Evolutionary conservation across 2,113 vertebrate genomes (phyloP).

Genomic region (Cichladusa arquata): DNA sequence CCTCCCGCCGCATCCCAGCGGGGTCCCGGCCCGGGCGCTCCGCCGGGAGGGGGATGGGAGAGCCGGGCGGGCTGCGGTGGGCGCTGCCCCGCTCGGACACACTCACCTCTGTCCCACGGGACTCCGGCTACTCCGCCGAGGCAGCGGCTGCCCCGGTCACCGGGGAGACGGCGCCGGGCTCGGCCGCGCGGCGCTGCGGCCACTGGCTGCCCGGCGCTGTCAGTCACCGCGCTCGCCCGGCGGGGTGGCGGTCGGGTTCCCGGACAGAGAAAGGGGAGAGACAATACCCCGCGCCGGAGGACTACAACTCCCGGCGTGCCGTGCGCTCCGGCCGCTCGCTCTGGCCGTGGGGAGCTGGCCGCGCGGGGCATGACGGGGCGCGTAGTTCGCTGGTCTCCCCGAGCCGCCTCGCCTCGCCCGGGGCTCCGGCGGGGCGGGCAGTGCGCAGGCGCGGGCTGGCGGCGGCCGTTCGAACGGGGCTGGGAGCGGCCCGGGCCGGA

Average conservation of each 20-base stretch:
- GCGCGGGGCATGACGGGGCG: not conserved
- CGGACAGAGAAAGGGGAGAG: slow-evolving; percentile 35
- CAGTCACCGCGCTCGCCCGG: slow-evolving; percentile 30
- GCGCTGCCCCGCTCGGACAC: not conserved
- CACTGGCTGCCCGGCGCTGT: slow-evolving; percentile 49
- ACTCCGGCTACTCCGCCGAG: not conserved
- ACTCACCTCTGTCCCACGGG: not conserved
- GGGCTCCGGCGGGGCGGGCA: not conserved
- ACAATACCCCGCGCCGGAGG: not conserved
- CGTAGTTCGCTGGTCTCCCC: not conserved
- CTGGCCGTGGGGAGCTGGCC: rapidly evolving
- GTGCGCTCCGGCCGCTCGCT: rapidly evolving
- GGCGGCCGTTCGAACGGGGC: not conserved
- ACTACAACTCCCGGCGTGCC: slow-evolving; percentile 46
- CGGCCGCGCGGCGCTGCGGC: not conserved
- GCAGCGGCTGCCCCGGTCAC: slow-evolving; percentile 21
- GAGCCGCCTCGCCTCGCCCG: not conserved
- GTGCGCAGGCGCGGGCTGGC: slow-evolving; percentile 11
- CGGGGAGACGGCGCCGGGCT: slow-evolving; percentile 25
- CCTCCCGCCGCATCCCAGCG: not conserved
- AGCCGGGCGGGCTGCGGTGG: not conserved
- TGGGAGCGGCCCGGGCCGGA: not conserved
- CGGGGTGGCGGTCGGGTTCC: slow-evolving; percentile 28
- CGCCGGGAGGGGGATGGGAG: not conserved
- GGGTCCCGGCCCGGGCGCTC: not conserved